Conservation (phyloP, 2,888 invertebrate genomes). For the Thysanoteuthis rhombus region DNA sequence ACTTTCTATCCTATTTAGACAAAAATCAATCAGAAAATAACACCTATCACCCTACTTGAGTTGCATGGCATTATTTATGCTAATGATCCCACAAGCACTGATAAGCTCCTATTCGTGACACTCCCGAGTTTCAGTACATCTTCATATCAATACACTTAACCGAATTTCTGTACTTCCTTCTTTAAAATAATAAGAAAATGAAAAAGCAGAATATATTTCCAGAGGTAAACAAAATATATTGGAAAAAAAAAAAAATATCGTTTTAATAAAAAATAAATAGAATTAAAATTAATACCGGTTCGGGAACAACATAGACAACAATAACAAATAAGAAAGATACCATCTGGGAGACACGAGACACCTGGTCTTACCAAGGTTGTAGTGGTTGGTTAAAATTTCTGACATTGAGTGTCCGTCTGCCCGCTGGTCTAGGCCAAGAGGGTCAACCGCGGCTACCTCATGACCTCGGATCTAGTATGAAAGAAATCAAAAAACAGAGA, state of each 20-base stretch:
- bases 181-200: conserved; percentile 15
- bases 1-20: too few relatives aligned
- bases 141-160: too few relatives aligned
- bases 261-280: background rate
- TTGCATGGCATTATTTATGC: too few relatives aligned
- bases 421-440: conserved; percentile 81
- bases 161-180: too few relatives aligned
- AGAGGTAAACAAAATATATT: conserved; percentile 13
- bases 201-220: conserved; percentile 23
- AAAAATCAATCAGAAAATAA: too few relatives aligned
- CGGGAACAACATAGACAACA: conserved; percentile 21
- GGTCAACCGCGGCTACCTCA: conserved; percentile 97
- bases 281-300: background rate
- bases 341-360: background rate
- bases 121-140: too few relatives aligned
- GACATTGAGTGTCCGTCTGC: conserved; percentile 33
- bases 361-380: conserved; percentile 43
- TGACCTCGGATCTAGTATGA: conserved; percentile 91
- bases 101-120: too few relatives aligned
- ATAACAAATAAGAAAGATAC: conserved; percentile 17
- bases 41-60: too few relatives aligned
- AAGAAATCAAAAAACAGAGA: conserved; percentile 31
- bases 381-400: conserved; percentile 37
- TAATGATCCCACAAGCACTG: too few relatives aligned
- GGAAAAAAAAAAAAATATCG: background rate